Evolutionary conservation across 2,797 vertebrate species (phyloP).

Genomic region (Oryzias dopingdopingensis): DNA sequence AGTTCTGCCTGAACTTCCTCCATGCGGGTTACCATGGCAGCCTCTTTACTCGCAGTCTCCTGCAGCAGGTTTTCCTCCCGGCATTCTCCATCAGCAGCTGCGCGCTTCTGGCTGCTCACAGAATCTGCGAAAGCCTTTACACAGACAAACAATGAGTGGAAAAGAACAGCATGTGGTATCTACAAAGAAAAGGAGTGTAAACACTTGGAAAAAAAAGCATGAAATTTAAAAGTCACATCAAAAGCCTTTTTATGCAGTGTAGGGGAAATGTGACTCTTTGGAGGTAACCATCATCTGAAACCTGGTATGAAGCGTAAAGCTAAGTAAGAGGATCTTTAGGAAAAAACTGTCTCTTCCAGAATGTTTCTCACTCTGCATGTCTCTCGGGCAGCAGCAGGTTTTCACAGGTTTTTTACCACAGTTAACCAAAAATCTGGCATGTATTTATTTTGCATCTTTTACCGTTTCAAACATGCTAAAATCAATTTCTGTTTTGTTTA

Average conservation of each 20-base stretch:
- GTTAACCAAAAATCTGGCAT: slow-evolving; percentile 10
- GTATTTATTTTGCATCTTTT: slow-evolving; percentile 21
- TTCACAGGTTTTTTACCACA: background rate
- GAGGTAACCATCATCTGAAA: slow-evolving; percentile 5
- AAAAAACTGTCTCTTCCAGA: slow-evolving; percentile 6
- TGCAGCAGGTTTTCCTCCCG: slow-evolving; percentile 82
- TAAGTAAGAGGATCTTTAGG: slow-evolving; percentile 11
- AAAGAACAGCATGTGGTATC: background rate
- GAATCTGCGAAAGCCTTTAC: slow-evolving; percentile 82
- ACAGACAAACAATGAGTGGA: slow-evolving; percentile 27
- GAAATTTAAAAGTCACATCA: slow-evolving; percentile 1
- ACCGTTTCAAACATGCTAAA: slow-evolving; percentile 19
- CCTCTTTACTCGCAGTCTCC: slow-evolving; percentile 85
- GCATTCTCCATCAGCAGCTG: slow-evolving; percentile 83
- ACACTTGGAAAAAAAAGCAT: background rate
- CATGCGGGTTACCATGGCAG: slow-evolving; percentile 78
- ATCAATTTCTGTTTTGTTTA: slow-evolving; percentile 31
- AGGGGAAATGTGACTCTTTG: slow-evolving; percentile 13
- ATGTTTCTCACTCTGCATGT: background rate
- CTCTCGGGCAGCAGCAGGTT: background rate
- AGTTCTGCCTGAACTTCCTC: slow-evolving; percentile 82
- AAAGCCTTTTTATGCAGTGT: slow-evolving; percentile 2
- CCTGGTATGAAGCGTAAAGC: slow-evolving; percentile 2
- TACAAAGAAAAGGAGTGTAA: background rate
- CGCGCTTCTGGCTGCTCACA: slow-evolving; percentile 83